A percentile compares a stretch with the other conserved stretches of the same genome.
These are phyloP conservation scores for Oxygymnocypris stewartii DNA, from an alignment of 2,113 vertebrate species.

Conservation along the genomic window DNA sequence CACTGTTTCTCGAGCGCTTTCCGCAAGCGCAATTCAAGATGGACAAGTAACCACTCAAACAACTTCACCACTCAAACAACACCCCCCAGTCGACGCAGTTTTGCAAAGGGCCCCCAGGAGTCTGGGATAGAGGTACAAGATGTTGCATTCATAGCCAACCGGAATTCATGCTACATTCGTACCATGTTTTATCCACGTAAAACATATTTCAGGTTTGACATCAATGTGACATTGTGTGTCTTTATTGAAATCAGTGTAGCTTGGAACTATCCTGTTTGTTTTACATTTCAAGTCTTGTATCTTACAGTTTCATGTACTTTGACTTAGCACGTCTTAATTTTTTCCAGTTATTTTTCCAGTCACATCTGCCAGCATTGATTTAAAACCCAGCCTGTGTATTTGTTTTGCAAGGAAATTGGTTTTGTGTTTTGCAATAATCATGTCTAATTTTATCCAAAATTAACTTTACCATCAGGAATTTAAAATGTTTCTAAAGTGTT, in stretches of 20 bases:
- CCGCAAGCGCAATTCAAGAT: too few species aligned
- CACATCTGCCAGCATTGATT: conserved; percentile 46
- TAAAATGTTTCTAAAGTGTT: not conserved
- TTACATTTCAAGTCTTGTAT: not conserved
- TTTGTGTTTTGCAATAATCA: conserved; percentile 20
- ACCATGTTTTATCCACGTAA: not conserved
- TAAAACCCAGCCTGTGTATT: conserved; percentile 39
- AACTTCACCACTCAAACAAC: too few species aligned
- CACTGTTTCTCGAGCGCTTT: too few species aligned
- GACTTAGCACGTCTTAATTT: conserved; percentile 17
- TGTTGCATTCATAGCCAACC: not conserved
- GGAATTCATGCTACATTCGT: not conserved
- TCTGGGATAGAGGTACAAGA: too few species aligned
- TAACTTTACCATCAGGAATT: not conserved
- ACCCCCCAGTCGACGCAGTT: too few species aligned
- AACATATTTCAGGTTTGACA: not conserved
- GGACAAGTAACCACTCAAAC: too few species aligned
- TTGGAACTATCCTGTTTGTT: not conserved
- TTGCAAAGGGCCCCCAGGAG: too few species aligned
- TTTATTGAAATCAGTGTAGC: not conserved
- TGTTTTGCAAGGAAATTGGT: conserved; percentile 1
- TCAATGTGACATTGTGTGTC: not conserved
- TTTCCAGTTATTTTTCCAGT: conserved; percentile 5
- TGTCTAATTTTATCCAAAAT: conserved; percentile 6
- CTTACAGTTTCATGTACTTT: not conserved